These are phyloP conservation scores for Girardinus metallicus DNA, from an alignment of 2,797 vertebrate genomes.

Conservation along the genomic window DNA sequence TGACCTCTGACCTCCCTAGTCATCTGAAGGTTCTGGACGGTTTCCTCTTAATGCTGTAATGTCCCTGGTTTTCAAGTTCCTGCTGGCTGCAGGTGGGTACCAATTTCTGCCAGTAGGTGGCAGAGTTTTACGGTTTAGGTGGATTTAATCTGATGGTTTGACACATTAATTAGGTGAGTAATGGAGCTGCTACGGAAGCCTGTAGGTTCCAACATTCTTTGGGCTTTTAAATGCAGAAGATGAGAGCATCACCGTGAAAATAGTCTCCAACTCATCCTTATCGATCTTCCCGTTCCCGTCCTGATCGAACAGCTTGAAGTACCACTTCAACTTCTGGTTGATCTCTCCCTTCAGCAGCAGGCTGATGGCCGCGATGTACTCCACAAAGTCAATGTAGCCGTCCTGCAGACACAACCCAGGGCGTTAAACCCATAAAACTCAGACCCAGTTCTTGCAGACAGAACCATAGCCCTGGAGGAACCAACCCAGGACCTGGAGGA, in stretches of 20 bases:
- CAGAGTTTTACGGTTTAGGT: not conserved
- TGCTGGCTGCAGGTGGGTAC: not conserved
- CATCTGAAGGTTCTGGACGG: not conserved
- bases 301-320: slow-evolving; percentile 93
- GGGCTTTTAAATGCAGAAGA: not conserved
- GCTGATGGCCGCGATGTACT: slow-evolving; percentile 92
- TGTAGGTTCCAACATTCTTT: not conserved
- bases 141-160: not conserved
- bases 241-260: slow-evolving; percentile 75
- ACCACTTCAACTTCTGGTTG: slow-evolving; percentile 95
- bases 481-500: no score
- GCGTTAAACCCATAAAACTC: not conserved
- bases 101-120: not conserved
- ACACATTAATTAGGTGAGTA: not conserved
- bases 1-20: not conserved
- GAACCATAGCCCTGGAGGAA: not conserved
- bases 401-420: slow-evolving; percentile 76
- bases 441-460: not conserved
- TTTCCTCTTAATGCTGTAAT: not conserved
- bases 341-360: slow-evolving; percentile 90
- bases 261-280: slow-evolving; percentile 89
- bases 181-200: not conserved
- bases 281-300: slow-evolving; percentile 92
- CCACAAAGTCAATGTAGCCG: slow-evolving; percentile 92
- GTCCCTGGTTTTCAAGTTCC: not conserved